Evolutionary conservation across 2,113 vertebrate species (phyloP).

Genomic region (Saccopteryx leptura): DNA sequence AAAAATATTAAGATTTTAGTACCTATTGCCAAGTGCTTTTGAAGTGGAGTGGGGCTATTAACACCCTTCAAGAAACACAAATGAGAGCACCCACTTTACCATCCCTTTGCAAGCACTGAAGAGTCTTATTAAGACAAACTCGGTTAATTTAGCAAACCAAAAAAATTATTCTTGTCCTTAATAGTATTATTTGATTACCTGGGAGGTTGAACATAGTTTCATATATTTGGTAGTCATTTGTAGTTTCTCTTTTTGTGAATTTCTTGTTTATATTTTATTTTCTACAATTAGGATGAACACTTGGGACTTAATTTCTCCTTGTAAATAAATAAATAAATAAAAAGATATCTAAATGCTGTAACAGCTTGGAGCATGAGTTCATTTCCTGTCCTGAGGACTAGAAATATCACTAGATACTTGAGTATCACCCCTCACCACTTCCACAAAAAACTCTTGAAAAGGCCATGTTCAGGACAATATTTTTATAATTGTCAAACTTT

Average conservation of each 20-base stretch:
- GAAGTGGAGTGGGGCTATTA: background rate
- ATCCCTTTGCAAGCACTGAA: background rate
- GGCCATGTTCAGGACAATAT: background rate
- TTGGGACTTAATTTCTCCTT: background rate
- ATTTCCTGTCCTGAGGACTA: conserved; percentile 2
- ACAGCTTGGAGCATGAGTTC: background rate
- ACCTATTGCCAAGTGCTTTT: conserved; percentile 20
- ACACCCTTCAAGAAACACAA: background rate
- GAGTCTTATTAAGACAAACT: conserved; percentile 11
- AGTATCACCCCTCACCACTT: background rate
- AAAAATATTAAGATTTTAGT: background rate
- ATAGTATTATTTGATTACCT: background rate
- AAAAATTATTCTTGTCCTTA: background rate
- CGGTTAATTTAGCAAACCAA: background rate
- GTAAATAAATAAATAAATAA: background rate
- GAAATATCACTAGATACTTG: background rate
- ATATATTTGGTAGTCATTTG: background rate
- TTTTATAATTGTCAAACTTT: background rate
- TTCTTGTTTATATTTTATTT: background rate
- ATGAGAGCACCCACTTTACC: background rate
- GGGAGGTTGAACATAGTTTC: background rate
- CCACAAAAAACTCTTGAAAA: conserved; percentile 19
- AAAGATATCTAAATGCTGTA: background rate
- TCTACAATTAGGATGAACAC: background rate
- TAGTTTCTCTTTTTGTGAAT: background rate